Evolutionary conservation across 2,888 invertebrate genomes (phyloP).

Genomic region (Ernsta delagoae): DNA sequence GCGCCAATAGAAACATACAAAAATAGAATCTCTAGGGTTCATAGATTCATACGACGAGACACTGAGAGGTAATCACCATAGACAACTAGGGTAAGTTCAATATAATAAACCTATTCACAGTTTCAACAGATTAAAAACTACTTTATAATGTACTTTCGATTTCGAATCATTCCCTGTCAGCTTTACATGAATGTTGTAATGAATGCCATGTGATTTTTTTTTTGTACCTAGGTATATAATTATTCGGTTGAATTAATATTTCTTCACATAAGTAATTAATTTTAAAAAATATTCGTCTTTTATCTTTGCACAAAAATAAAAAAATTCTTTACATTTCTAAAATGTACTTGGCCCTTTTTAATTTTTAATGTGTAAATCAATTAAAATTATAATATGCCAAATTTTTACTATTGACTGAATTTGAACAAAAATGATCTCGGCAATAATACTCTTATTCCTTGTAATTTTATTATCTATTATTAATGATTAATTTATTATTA

Average conservation of each 20-base stretch:
- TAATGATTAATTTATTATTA: conserved; percentile 20
- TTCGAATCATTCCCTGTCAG: neutral
- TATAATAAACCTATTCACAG: conserved; percentile 11
- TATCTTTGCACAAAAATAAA: too few relatives aligned
- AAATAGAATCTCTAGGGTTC: conserved; percentile 72
- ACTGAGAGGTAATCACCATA: conserved; percentile 70
- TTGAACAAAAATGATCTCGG: conserved; percentile 32
- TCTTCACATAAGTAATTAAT: neutral
- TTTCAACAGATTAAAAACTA: conserved; percentile 12
- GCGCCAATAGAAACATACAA: conserved; percentile 72
- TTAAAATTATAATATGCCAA: conserved; percentile 26
- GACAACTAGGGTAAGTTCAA: conserved; percentile 28
- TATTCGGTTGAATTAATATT: neutral
- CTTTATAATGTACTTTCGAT: neutral
- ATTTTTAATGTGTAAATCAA: neutral
- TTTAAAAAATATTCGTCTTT: too few relatives aligned
- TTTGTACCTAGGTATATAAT: neutral
- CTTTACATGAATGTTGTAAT: neutral
- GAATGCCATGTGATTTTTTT: conserved; percentile 13
- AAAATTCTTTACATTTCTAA: too few relatives aligned
- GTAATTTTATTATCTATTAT: neutral
- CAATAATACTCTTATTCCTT: conserved; percentile 39
- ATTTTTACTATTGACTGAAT: conserved; percentile 26
- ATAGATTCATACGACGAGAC: conserved; percentile 70
- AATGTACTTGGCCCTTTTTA: neutral